phyloP scores from a whole-genome alignment of 1,140 invertebrate species.

The Zaprionus kolodkinae region DNA sequence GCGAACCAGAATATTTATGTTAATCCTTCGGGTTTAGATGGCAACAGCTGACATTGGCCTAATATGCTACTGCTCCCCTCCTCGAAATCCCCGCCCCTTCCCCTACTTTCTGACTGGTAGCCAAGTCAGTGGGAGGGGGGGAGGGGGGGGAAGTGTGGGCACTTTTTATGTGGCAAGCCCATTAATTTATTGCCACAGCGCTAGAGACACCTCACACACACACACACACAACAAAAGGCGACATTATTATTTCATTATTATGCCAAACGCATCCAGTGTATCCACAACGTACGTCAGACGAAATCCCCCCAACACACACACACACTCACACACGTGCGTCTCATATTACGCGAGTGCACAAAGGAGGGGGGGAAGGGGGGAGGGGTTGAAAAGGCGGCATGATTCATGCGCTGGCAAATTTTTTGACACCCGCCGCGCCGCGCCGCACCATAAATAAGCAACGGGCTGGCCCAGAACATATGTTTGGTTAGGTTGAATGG shows the following conservation, averaged over 20 bases:
- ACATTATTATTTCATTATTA: constrained; percentile 83
- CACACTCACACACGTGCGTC: constrained; percentile 30
- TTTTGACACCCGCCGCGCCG: constrained; percentile 64
- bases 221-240: constrained; percentile 65
- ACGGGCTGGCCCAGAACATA: constrained; percentile 55
- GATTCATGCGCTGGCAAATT: constrained; percentile 77
- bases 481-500: constrained; percentile 58
- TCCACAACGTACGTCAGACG: constrained; percentile 31
- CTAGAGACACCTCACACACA: constrained; percentile 63
- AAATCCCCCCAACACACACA: constrained; percentile 31
- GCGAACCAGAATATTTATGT: constrained; percentile 64
- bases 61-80: background rate
- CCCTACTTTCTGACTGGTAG: constrained; percentile 41
- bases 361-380: constrained; percentile 1
- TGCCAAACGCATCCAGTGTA: constrained; percentile 73
- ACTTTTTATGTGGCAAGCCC: constrained; percentile 75
- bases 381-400: constrained; percentile 38
- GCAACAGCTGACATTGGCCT: constrained; percentile 64
- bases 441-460: constrained; percentile 5
- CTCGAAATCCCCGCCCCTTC: background rate
- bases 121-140: constrained; percentile 36
- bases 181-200: constrained; percentile 75
- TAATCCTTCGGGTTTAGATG: constrained; percentile 61
- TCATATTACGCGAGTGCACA: constrained; percentile 41
- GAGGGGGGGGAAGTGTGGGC: constrained; percentile 45